Evolutionary conservation across 2,797 vertebrate species (phyloP), one percentile per base, ranked within the genome.

Genomic region (Fistularia tabacaria): DNA sequence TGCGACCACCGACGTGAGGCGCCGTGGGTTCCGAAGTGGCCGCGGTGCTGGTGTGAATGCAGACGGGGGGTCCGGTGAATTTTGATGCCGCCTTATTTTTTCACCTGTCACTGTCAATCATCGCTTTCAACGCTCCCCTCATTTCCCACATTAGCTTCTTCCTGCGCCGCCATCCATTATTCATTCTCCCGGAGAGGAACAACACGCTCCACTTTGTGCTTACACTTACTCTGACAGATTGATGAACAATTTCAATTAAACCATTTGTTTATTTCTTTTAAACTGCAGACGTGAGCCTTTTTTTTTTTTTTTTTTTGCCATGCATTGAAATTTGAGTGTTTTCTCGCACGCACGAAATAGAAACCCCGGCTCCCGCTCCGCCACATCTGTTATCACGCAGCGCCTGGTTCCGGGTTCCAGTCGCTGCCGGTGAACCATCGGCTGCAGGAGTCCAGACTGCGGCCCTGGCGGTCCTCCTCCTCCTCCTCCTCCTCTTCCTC

Each of bases 231-330:
- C 37, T 62, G 76, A 80, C 77, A 83, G 79, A 79, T 82, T 79
- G 73, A 73, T 58, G 61, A 73, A 49, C 54, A 74, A 72, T 80
- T 82, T 71, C 67, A 83, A 77, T 80, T 78, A 76, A 79, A 69
- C 69, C 46, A 62, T 64, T 62, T 69, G 56, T 76, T 66, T 73
- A 71, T 75, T 76, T 74, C 62, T 72, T 79, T 81, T 62, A 10
- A 8, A 57, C 56, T 8, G 49, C 59, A 63, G 67, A 49, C 59
- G 14, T 36, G 7, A 7, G 12, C 44, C 3, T 39, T 43, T 25
- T 12, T 45, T 10, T 13, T 10, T 41, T 38, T 36, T 25, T 38
- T 45, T 36, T 42, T 40, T n/a, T n/a, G n/a, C n/a, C n/a, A n/a
- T n/a, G n/a, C n/a, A n/a, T n/a, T n/a, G n/a, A n/a, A n/a, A n/a